Percentiles rank a stretch among this genome's conserved stretches.
phyloP scores from a whole-genome alignment of 2,888 invertebrate species.

The Mantis religiosa region DNA sequence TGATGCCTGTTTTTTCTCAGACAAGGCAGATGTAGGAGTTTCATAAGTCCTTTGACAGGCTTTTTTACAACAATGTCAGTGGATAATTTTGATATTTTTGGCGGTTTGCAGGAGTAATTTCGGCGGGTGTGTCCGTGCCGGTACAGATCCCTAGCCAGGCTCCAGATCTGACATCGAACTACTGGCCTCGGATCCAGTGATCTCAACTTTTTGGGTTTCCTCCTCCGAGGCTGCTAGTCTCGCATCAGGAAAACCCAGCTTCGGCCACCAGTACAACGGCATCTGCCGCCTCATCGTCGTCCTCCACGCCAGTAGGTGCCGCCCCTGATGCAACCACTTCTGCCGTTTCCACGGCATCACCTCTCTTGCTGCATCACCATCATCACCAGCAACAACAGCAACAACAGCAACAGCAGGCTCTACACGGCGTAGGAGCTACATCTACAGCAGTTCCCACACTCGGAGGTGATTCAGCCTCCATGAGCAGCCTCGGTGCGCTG shows the following conservation, averaged over 20 bases:
- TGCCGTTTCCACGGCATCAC: conserved; percentile 31
- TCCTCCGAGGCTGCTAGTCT: conserved; percentile 65
- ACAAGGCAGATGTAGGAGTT: too few species aligned
- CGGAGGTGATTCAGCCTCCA: conserved; percentile 6
- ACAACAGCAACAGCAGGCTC: not conserved
- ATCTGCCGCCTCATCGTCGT: conserved; percentile 46
- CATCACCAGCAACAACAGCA: not conserved
- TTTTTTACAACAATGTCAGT: not conserved
- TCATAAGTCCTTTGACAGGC: too few species aligned
- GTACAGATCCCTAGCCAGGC: conserved; percentile 87
- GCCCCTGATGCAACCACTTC: conserved; percentile 39
- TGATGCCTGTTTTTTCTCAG: too few species aligned
- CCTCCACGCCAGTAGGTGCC: conserved; percentile 44
- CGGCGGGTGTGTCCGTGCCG: conserved; percentile 87
- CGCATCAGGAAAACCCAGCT: conserved; percentile 25
- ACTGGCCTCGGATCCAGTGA: conserved; percentile 92
- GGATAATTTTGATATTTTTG: not conserved
- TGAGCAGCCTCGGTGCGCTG: not conserved
- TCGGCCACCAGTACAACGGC: conserved; percentile 43
- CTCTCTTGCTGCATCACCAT: conserved; percentile 13
- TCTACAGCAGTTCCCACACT: conserved; percentile 6
- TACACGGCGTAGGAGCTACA: not conserved
- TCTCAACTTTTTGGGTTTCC: conserved; percentile 60
- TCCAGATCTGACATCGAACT: conserved; percentile 73
- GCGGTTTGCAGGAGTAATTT: conserved; percentile 75